Evolutionary conservation across 2,797 vertebrate species (phyloP).

Genomic region (Semotilus atromaculatus): DNA sequence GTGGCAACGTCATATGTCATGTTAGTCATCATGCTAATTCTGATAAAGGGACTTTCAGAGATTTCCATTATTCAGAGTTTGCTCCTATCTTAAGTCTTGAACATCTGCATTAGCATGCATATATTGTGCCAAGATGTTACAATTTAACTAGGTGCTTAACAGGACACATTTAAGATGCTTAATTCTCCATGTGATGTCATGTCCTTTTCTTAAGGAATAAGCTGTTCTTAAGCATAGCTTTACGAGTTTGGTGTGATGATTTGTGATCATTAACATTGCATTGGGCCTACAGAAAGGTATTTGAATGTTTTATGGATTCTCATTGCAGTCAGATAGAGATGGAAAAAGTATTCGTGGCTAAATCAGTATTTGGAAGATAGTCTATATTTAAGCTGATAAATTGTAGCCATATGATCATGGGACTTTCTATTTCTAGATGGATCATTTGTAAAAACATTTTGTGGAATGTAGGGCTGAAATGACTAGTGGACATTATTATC

Average conservation of each 20-base stretch:
- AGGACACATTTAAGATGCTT: background rate
- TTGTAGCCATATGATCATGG: background rate
- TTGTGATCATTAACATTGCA: background rate
- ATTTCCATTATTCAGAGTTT: background rate
- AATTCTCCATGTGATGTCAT: background rate
- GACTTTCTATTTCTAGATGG: background rate
- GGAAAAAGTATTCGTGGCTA: background rate
- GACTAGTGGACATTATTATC: too few species aligned
- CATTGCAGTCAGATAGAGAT: background rate
- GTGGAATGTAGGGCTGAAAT: background rate
- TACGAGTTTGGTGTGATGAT: background rate
- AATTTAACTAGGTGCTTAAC: background rate
- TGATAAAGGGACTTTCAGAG: background rate
- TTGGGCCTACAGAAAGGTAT: background rate
- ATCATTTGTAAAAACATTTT: background rate
- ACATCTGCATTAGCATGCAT: background rate
- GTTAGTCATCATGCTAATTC: background rate
- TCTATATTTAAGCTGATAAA: background rate
- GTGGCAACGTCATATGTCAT: too few species aligned
- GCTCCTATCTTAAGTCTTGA: background rate
- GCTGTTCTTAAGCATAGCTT: background rate
- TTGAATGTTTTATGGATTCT: background rate
- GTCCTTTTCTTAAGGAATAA: background rate
- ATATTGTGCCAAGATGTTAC: background rate
- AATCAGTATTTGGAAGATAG: background rate